Percentiles rank a stretch among this genome's conserved stretches.
These are phyloP conservation scores for Hypotaenidia okinawae DNA, from an alignment of 2,797 vertebrate genomes.

Conservation along the genomic window DNA sequence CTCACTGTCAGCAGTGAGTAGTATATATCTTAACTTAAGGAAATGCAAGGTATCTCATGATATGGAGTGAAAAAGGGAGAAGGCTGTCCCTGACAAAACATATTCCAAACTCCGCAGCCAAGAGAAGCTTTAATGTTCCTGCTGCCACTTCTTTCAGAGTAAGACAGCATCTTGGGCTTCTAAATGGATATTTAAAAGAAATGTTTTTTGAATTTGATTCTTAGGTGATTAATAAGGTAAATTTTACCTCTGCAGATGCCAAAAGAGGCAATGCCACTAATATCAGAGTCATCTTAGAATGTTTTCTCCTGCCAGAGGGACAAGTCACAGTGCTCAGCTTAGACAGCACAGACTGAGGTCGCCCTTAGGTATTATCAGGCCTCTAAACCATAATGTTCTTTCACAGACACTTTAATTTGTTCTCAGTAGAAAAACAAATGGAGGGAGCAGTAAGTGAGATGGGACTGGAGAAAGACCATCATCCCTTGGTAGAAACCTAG, in stretches of 20 bases:
- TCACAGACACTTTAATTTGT: slow-evolving; percentile 36
- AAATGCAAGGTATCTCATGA: background rate
- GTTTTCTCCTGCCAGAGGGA: background rate
- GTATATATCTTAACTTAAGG: background rate
- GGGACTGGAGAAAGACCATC: slow-evolving; percentile 33
- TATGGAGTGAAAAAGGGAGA: background rate
- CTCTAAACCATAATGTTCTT: background rate
- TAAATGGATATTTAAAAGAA: background rate
- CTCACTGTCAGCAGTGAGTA: background rate
- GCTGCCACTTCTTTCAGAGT: background rate
- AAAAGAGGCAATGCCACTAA: background rate
- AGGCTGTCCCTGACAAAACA: background rate
- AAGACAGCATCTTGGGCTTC: accelerated
- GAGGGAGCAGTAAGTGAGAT: background rate
- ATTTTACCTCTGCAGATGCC: background rate
- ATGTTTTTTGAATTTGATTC: background rate
- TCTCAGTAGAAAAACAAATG: background rate
- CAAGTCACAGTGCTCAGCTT: background rate
- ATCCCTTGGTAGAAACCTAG: background rate
- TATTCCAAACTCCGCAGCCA: background rate
- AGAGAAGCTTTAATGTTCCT: background rate
- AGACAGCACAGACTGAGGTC: background rate
- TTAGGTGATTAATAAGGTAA: background rate
- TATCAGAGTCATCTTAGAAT: background rate
- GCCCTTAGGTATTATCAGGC: background rate